Percentiles rank a stretch among this genome's conserved stretches.
These are phyloP conservation scores for Drosophila tripunctata DNA, from an alignment of 2,888 invertebrate species.

Conservation along the genomic window DNA sequence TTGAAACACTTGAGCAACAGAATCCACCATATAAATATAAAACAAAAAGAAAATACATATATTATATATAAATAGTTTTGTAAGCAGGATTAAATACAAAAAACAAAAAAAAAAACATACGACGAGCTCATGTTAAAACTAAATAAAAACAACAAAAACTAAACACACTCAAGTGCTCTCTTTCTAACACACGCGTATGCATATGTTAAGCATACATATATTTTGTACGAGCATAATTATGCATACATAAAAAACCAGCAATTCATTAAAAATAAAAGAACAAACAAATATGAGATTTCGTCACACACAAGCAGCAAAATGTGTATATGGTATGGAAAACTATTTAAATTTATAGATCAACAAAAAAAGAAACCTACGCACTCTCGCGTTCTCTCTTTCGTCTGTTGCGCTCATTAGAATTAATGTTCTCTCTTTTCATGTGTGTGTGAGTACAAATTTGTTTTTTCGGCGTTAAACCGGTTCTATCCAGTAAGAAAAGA, in stretches of 20 bases:
- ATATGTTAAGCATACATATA: conserved; percentile 58
- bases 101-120: conserved; percentile 20
- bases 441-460: too few species aligned
- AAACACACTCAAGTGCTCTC: conserved; percentile 14
- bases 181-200: conserved; percentile 16
- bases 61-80: conserved; percentile 46
- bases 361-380: neutral
- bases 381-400: neutral
- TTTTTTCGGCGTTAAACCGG: conserved; percentile 58
- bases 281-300: conserved; percentile 1
- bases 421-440: too few species aligned
- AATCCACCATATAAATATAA: conserved; percentile 5
- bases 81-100: conserved; percentile 44
- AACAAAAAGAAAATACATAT: conserved; percentile 24
- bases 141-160: conserved; percentile 27
- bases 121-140: conserved; percentile 57
- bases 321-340: conserved; percentile 23
- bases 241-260: conserved; percentile 52
- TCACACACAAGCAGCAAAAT: conserved; percentile 19
- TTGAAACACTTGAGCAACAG: conserved; percentile 47
- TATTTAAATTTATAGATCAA: conserved; percentile 45
- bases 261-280: conserved; percentile 25
- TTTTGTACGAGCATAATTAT: conserved; percentile 62
- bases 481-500: conserved; percentile 20
- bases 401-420: conserved; percentile 29